Evolutionary conservation across 2,797 vertebrate species (phyloP).

Genomic region (Phylloscopus collybita): DNA sequence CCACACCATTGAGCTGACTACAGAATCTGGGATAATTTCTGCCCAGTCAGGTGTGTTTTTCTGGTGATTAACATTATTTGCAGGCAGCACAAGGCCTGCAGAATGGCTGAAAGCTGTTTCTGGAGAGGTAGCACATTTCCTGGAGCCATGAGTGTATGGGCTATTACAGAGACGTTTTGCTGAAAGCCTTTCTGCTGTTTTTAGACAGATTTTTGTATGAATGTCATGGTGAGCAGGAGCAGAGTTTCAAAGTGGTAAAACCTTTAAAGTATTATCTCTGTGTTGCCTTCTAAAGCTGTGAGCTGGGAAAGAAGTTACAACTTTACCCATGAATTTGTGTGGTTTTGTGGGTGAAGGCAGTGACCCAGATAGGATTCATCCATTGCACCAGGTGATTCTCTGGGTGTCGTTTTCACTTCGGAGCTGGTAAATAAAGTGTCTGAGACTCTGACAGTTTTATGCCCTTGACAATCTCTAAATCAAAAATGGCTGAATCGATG

Average conservation of each 20-base stretch:
- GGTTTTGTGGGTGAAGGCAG: slow-evolving; percentile 5
- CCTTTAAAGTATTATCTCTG: neutral
- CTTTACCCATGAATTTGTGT: slow-evolving; percentile 4
- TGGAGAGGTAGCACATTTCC: neutral
- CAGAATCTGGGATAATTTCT: neutral
- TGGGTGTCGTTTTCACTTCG: neutral
- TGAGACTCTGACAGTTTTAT: slow-evolving; percentile 68
- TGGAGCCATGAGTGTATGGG: neutral
- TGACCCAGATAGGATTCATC: slow-evolving; percentile 45
- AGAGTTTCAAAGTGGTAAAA: neutral
- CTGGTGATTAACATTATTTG: neutral
- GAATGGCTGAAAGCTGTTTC: neutral
- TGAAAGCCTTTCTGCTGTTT: neutral
- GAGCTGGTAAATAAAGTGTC: slow-evolving; percentile 61
- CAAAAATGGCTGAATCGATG: slow-evolving; percentile 67
- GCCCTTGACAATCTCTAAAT: slow-evolving; percentile 70
- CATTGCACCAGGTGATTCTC: slow-evolving; percentile 20
- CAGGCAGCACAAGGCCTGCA: neutral
- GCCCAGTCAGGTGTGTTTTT: neutral
- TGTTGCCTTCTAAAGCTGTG: neutral
- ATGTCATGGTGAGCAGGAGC: neutral
- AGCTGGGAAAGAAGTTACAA: neutral
- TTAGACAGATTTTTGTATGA: neutral
- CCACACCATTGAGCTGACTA: neutral
- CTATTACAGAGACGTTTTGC: neutral